A percentile compares a stretch with the other conserved stretches of the same genome.
These are phyloP conservation scores for Troides helena DNA, from an alignment of 2,888 invertebrate genomes.

Conservation along the genomic window DNA sequence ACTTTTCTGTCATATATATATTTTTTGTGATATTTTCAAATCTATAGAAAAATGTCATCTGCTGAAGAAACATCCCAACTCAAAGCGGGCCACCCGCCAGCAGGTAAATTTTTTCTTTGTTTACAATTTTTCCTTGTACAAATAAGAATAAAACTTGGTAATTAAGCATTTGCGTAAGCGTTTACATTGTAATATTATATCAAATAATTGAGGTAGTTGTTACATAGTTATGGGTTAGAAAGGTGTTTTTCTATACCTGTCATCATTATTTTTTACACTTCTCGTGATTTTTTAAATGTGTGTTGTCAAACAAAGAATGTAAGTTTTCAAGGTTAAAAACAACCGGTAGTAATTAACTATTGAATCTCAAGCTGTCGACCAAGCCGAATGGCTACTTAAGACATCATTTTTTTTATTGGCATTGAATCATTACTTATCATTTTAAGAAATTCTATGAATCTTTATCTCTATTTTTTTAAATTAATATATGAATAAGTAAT, in stretches of 20 bases:
- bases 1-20: slow-evolving; percentile 36
- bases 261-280: slow-evolving; percentile 20
- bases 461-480: neutral
- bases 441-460: neutral
- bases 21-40: slow-evolving; percentile 32
- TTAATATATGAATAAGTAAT: neutral
- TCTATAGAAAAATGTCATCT: slow-evolving; percentile 59
- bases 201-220: neutral
- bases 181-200: neutral
- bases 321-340: slow-evolving; percentile 48
- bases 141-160: neutral
- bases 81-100: slow-evolving; percentile 94
- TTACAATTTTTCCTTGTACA: slow-evolving; percentile 34
- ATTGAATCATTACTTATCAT: neutral
- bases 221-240: neutral
- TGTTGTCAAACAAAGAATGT: slow-evolving; percentile 54
- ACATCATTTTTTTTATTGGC: neutral
- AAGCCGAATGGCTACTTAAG: neutral
- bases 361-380: neutral
- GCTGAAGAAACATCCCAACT: slow-evolving; percentile 83
- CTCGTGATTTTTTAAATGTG: slow-evolving; percentile 27
- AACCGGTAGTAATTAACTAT: slow-evolving; percentile 9
- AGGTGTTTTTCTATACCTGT: slow-evolving; percentile 11
- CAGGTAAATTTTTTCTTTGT: slow-evolving; percentile 82
- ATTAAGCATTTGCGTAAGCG: neutral